phyloP scores from a whole-genome alignment of 2,888 invertebrate species.

The Hymenopus coronatus region DNA sequence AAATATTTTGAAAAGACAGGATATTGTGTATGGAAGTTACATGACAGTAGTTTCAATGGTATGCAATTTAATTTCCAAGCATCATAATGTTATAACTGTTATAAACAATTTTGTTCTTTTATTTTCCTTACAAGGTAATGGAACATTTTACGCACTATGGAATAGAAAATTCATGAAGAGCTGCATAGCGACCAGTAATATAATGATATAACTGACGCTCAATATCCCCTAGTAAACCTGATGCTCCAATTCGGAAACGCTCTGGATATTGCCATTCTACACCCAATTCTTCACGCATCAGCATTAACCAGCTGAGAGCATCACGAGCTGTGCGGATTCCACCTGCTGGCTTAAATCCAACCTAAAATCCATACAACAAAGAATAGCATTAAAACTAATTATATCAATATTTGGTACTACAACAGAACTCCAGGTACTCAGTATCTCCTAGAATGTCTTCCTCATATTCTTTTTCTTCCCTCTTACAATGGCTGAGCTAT shows the following conservation, averaged over 20 bases:
- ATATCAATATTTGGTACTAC: neutral
- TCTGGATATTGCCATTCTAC: slow-evolving; percentile 76
- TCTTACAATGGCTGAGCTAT: no score
- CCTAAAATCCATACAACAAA: slow-evolving; percentile 50
- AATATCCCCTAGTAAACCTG: slow-evolving; percentile 81
- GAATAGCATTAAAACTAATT: neutral
- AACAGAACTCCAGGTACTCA: no score
- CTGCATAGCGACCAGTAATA: slow-evolving; percentile 44
- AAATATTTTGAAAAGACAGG: no score
- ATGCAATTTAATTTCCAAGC: neutral
- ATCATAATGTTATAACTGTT: neutral
- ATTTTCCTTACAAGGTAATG: neutral
- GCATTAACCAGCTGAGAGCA: slow-evolving; percentile 79
- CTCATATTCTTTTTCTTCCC: no score
- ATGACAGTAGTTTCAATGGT: neutral
- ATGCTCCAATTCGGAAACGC: slow-evolving; percentile 92
- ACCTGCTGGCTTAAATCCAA: slow-evolving; percentile 97
- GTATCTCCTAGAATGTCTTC: no score
- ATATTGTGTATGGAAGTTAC: no score
- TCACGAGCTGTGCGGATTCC: slow-evolving; percentile 85
- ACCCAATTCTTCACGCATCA: slow-evolving; percentile 83
- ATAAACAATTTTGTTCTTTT: neutral
- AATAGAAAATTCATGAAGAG: slow-evolving; percentile 45
- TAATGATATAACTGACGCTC: slow-evolving; percentile 54
- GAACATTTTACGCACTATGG: neutral